These are phyloP conservation scores for Dolichoris vasculosae DNA, from an alignment of 1,140 invertebrate genomes.

Conservation along the genomic window DNA sequence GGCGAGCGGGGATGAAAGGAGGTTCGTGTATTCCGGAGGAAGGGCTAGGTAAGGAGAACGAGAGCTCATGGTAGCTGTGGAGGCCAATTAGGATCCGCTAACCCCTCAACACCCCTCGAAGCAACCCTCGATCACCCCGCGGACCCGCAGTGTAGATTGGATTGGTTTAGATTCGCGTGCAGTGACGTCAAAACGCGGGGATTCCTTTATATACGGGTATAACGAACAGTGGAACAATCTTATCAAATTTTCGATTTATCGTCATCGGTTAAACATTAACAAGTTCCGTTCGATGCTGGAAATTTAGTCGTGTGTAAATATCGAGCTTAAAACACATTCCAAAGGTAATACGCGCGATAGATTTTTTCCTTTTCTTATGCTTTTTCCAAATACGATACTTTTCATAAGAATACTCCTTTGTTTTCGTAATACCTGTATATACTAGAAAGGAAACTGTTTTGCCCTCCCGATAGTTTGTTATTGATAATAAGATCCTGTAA, in stretches of 20 bases:
- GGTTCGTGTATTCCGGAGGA: not conserved
- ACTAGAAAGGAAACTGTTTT: not conserved
- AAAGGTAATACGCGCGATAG: not conserved
- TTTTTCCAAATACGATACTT: not conserved
- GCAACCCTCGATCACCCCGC: conserved; percentile 59
- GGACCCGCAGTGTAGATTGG: conserved; percentile 67
- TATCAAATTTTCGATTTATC: not conserved
- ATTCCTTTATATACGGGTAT: not conserved
- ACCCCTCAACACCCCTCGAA: conserved; percentile 62
- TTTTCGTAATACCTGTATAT: too few species aligned
- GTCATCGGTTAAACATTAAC: not conserved
- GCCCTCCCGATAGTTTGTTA: not conserved
- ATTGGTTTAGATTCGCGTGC: conserved; percentile 67
- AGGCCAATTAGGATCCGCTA: conserved; percentile 66
- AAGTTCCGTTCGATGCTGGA: not conserved
- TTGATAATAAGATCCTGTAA: conserved; percentile 2
- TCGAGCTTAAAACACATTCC: not conserved
- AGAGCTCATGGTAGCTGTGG: conserved; percentile 60
- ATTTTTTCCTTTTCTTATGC: not conserved
- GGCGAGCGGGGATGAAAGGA: conserved; percentile 26
- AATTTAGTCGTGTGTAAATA: not conserved
- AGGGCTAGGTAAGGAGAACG: conserved; percentile 40
- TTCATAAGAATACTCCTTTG: not conserved
- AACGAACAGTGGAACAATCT: not conserved
- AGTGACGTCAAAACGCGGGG: conserved; percentile 60